Percentiles rank a stretch among this genome's conserved stretches.
Conservation (phyloP, 2,113 vertebrate species). For the Gadus macrocephalus region DNA sequence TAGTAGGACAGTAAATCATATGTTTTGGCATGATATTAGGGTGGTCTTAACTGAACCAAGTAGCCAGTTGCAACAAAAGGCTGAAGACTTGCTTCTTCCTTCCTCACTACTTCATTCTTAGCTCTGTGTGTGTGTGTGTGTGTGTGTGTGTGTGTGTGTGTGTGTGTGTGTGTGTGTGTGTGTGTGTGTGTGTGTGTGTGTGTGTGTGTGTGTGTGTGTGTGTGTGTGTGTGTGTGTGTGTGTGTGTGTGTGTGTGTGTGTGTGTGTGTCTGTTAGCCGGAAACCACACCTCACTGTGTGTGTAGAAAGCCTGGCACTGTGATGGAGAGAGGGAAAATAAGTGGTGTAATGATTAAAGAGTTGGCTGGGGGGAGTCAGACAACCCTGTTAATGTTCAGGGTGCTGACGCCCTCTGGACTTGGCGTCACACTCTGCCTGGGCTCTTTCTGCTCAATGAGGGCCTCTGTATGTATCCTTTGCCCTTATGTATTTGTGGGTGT, state of each 20-base stretch:
- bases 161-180: slow-evolving; percentile 30
- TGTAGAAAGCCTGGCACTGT: slow-evolving; percentile 30
- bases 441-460: too few species aligned
- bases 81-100: too few species aligned
- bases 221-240: slow-evolving; percentile 3
- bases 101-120: neutral
- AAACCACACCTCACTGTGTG: slow-evolving; percentile 64
- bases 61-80: too few species aligned
- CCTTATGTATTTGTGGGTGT: neutral
- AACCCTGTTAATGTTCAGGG: slow-evolving; percentile 43
- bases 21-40: too few species aligned
- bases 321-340: slow-evolving; percentile 17
- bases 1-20: too few species aligned
- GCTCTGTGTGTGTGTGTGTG: neutral
- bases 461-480: too few species aligned
- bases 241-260: slow-evolving; percentile 17
- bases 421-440: too few species aligned
- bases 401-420: neutral
- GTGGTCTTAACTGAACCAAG: too few species aligned
- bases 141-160: slow-evolving; percentile 1
- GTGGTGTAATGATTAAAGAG: slow-evolving; percentile 23
- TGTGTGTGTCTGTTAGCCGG: slow-evolving; percentile 48
- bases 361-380: slow-evolving; percentile 22
- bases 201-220: slow-evolving; percentile 2
- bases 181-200: slow-evolving; percentile 26